These are phyloP conservation scores for Abrostola tripartita DNA, from an alignment of 2,888 invertebrate species.

Conservation along the genomic window DNA sequence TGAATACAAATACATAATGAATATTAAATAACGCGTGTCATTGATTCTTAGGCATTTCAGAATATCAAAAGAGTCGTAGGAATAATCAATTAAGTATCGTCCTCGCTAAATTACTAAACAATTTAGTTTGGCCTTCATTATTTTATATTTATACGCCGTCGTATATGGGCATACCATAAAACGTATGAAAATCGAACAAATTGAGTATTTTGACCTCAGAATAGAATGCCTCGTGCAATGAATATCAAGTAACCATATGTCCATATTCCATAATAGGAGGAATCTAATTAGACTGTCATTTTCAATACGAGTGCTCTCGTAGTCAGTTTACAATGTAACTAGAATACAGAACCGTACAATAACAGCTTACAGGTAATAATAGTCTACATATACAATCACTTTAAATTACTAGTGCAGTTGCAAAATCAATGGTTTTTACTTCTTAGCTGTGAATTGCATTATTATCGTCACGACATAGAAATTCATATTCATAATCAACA, in stretches of 20 bases:
- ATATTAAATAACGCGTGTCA: conserved; percentile 9
- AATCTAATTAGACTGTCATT: conserved; percentile 17
- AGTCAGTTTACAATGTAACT: conserved; percentile 13
- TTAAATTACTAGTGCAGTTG: background rate
- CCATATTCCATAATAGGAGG: conserved; percentile 10
- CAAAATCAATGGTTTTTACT: background rate
- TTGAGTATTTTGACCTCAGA: conserved; percentile 37
- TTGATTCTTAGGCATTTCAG: conserved; percentile 1
- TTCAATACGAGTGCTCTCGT: conserved; percentile 2
- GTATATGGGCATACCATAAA: conserved; percentile 22
- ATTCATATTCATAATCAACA: background rate
- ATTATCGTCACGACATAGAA: background rate
- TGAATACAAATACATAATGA: conserved; percentile 14
- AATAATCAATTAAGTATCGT: conserved; percentile 15
- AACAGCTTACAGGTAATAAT: conserved; percentile 14
- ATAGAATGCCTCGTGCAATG: conserved; percentile 12
- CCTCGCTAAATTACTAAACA: conserved; percentile 15
- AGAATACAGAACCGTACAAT: conserved; percentile 32
- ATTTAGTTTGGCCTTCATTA: conserved; percentile 22
- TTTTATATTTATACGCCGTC: conserved; percentile 14
- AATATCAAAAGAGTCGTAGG: background rate
- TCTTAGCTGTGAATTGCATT: background rate
- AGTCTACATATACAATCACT: background rate
- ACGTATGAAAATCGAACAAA: conserved; percentile 20
- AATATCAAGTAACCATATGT: conserved; percentile 18